Percentiles rank a stretch among this genome's conserved stretches.
Evolutionary conservation across 2,888 invertebrate genomes (phyloP).

Genomic region (Tachina grossa): DNA sequence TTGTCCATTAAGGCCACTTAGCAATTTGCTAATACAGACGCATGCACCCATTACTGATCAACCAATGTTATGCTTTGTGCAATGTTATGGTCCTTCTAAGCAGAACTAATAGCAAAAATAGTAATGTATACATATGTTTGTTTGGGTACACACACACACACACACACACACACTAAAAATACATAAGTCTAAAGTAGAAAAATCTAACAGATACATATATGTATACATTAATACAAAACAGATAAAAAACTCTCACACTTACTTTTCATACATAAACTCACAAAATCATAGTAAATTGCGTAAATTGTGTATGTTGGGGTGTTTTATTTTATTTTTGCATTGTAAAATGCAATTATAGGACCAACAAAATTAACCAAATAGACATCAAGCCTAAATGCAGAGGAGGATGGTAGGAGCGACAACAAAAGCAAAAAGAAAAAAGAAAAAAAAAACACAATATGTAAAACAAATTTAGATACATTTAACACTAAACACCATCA

Average conservation of each 20-base stretch:
- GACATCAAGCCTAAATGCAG: slow-evolving; percentile 3
- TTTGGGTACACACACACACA: neutral
- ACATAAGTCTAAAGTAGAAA: neutral
- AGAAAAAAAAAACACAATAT: too few relatives aligned
- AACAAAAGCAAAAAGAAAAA: neutral
- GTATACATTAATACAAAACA: too few relatives aligned
- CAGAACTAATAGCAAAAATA: neutral
- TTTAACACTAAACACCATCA: slow-evolving; percentile 64
- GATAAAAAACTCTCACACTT: neutral
- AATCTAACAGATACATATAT: neutral
- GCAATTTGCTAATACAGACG: slow-evolving; percentile 40
- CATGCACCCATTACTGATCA: slow-evolving; percentile 10
- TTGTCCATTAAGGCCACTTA: slow-evolving; percentile 34
- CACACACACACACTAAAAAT: too few relatives aligned
- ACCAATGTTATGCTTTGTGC: slow-evolving; percentile 29
- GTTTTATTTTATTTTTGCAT: slow-evolving; percentile 19
- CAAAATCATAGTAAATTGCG: slow-evolving; percentile 55
- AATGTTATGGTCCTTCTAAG: slow-evolving; percentile 31
- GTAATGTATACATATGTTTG: neutral
- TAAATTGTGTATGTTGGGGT: slow-evolving; percentile 2
- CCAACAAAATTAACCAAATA: slow-evolving; percentile 33
- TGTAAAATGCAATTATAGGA: slow-evolving; percentile 35
- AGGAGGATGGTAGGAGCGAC: neutral
- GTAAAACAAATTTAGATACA: slow-evolving; percentile 63
- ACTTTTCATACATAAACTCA: neutral